Conservation (phyloP, 2,888 invertebrate genomes). For the Ochropleura leucogaster region DNA sequence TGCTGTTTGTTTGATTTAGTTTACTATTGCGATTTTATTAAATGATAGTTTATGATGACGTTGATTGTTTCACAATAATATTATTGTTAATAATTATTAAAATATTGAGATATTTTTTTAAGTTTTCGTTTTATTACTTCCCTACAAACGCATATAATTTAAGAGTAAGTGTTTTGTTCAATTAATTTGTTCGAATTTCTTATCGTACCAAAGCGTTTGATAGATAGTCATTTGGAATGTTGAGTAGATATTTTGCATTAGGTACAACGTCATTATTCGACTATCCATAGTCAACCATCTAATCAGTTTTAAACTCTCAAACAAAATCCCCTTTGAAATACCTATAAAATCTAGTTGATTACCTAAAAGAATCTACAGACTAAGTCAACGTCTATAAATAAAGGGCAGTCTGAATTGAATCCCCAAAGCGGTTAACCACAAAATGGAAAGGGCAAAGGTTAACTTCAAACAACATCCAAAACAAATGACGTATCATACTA, state of each 20-base stretch:
- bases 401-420: slow-evolving; percentile 65
- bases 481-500: too few species aligned
- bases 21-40: slow-evolving; percentile 86
- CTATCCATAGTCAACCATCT: not conserved
- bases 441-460: not conserved
- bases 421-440: slow-evolving; percentile 13
- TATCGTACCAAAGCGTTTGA: not conserved
- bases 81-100: slow-evolving; percentile 84
- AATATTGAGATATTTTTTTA: slow-evolving; percentile 76
- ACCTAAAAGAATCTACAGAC: slow-evolving; percentile 61
- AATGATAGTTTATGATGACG: slow-evolving; percentile 88
- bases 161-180: not conserved
- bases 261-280: too few species aligned
- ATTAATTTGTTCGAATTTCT: not conserved
- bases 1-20: slow-evolving; percentile 72
- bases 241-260: too few species aligned
- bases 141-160: not conserved
- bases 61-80: slow-evolving; percentile 87
- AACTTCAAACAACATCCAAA: not conserved
- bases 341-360: slow-evolving; percentile 41
- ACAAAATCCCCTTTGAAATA: slow-evolving; percentile 3
- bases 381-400: slow-evolving; percentile 61
- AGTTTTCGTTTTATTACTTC: slow-evolving; percentile 50
- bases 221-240: not conserved
- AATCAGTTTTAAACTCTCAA: slow-evolving; percentile 7